Percentiles rank a stretch among this genome's conserved stretches.
Conservation (phyloP, 1,140 invertebrate genomes). For the Cardiocondyla obscurior region DNA sequence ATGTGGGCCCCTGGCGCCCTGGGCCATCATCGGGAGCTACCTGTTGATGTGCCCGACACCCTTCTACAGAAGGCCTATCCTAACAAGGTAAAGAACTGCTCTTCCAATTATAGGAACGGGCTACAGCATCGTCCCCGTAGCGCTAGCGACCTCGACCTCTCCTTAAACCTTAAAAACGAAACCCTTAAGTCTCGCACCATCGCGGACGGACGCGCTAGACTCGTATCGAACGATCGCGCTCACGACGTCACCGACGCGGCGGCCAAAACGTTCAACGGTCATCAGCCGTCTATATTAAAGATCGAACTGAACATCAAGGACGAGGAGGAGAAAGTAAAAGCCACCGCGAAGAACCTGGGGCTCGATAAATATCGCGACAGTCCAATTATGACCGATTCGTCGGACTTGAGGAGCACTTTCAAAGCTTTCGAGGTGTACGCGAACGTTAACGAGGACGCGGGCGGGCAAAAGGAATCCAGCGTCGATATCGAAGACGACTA, state of each 20-base stretch:
- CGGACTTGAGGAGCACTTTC: conserved; percentile 67
- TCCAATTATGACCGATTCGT: not conserved
- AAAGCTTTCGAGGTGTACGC: conserved; percentile 62
- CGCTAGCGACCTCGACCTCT: conserved; percentile 81
- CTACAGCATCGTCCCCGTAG: conserved; percentile 76
- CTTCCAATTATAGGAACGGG: conserved; percentile 72
- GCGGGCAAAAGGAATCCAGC: conserved; percentile 76
- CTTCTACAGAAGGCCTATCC: conserved; percentile 96
- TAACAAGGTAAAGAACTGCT: conserved; percentile 89
- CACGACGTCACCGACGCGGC: conserved; percentile 56
- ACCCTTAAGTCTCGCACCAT: conserved; percentile 59
- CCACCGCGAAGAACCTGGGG: not conserved
- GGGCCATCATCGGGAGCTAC: conserved; percentile 97
- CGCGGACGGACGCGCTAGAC: conserved; percentile 62
- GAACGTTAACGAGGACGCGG: conserved; percentile 37
- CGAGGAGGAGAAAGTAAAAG: conserved; percentile 48
- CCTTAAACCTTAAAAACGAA: conserved; percentile 79
- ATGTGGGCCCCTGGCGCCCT: conserved; percentile 83
- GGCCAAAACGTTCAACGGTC: conserved; percentile 66
- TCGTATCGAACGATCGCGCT: conserved; percentile 63
- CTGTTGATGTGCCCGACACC: conserved; percentile 98
- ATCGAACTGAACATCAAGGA: conserved; percentile 82
- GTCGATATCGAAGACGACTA: conserved; percentile 80
- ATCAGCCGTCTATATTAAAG: conserved; percentile 82
- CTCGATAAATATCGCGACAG: not conserved